Evolutionary conservation across 2,888 invertebrate genomes (phyloP).

Genomic region (Tiliacea citrago): DNA sequence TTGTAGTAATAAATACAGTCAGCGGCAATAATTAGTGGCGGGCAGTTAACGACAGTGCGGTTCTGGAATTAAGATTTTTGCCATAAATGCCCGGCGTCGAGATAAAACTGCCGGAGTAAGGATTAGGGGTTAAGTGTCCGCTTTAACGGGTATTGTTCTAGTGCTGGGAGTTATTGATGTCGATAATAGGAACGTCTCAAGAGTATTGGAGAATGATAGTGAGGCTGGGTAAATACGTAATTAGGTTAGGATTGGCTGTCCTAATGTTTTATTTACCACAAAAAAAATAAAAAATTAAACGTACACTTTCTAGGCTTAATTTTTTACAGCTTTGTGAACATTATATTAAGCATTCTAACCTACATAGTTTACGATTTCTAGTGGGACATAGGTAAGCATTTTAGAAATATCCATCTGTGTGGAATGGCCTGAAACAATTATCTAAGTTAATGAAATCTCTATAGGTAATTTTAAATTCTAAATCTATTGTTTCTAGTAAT

Average conservation of each 20-base stretch:
- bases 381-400: too few relatives aligned
- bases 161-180: slow-evolving; percentile 71
- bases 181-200: slow-evolving; percentile 56
- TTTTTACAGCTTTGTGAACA: too few relatives aligned
- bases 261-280: too few relatives aligned
- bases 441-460: too few relatives aligned
- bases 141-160: slow-evolving; percentile 86
- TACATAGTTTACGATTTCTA: too few relatives aligned
- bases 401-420: too few relatives aligned
- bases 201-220: slow-evolving; percentile 27
- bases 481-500: too few relatives aligned
- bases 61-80: slow-evolving; percentile 89
- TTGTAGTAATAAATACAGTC: slow-evolving; percentile 86
- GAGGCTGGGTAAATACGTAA: neutral
- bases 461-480: too few relatives aligned
- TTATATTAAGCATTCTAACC: too few relatives aligned
- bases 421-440: too few relatives aligned
- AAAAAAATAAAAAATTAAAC: too few relatives aligned
- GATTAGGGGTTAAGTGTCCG: slow-evolving; percentile 91
- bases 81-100: slow-evolving; percentile 86
- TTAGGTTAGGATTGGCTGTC: neutral
- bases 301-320: too few relatives aligned
- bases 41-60: slow-evolving; percentile 88
- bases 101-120: slow-evolving; percentile 86
- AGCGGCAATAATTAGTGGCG: slow-evolving; percentile 87